Percentiles rank a stretch among this genome's conserved stretches.
These are phyloP conservation scores for Petrocephalus microphthalmus DNA, from an alignment of 2,113 vertebrate species.

Conservation along the genomic window DNA sequence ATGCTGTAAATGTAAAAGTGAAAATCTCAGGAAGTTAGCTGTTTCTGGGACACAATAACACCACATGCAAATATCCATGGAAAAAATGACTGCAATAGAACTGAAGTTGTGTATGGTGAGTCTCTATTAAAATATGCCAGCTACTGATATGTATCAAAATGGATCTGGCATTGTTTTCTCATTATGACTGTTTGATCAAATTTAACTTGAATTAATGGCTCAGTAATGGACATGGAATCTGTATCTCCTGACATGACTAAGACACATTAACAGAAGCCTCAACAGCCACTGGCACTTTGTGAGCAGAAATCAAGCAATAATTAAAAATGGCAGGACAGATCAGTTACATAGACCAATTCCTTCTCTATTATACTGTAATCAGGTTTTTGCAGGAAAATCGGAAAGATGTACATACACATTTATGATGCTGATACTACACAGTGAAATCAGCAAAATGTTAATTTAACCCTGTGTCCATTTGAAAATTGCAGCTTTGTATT, in stretches of 20 bases:
- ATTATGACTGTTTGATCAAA: constrained; percentile 13
- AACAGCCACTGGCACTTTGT: not conserved
- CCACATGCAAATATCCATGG: not conserved
- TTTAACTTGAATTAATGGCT: constrained; percentile 7
- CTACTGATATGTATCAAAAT: not conserved
- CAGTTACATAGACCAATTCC: not conserved
- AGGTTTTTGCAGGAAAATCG: not conserved
- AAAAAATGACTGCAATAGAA: not conserved
- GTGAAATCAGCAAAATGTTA: constrained; percentile 4
- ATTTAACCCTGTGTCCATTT: not conserved
- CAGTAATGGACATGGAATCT: constrained; percentile 12
- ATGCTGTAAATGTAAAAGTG: no score
- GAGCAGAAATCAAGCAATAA: not conserved
- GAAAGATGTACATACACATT: not conserved
- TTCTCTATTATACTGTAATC: not conserved
- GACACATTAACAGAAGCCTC: not conserved
- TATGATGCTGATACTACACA: not conserved
- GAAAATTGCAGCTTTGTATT: not conserved
- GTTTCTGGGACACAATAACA: not conserved
- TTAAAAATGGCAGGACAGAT: constrained; percentile 12
- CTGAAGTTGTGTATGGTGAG: not conserved
- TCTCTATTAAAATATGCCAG: not conserved
- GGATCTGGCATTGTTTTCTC: constrained; percentile 1
- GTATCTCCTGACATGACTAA: constrained; percentile 1
- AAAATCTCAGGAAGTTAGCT: not conserved